These are phyloP conservation scores for Hirtodrosophila cameraria DNA, from an alignment of 2,888 invertebrate species.

Conservation along the genomic window DNA sequence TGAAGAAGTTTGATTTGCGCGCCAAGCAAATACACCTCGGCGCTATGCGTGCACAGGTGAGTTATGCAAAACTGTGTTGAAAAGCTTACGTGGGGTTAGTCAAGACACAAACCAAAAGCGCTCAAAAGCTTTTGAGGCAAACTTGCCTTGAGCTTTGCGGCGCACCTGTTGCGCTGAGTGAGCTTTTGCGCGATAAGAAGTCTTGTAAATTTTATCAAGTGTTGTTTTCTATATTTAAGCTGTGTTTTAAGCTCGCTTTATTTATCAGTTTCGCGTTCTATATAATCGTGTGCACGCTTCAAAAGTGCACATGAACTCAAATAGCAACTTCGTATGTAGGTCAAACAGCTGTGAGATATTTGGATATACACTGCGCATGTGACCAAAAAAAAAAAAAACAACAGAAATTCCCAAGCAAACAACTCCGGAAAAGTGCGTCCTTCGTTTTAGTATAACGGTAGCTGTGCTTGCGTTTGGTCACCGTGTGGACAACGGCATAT, in stretches of 20 bases:
- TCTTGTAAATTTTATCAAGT: no score
- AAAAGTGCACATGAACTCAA: slow-evolving; percentile 58
- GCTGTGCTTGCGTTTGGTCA: slow-evolving; percentile 76
- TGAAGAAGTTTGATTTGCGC: slow-evolving; percentile 96
- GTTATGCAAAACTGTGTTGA: slow-evolving; percentile 62
- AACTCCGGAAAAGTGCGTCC: slow-evolving; percentile 62
- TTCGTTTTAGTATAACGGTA: slow-evolving; percentile 69
- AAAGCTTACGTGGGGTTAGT: slow-evolving; percentile 39
- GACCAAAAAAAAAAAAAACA: no score
- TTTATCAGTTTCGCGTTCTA: neutral
- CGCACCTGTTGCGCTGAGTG: no score
- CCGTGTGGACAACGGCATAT: slow-evolving; percentile 40
- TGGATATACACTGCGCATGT: slow-evolving; percentile 72
- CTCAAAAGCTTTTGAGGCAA: neutral
- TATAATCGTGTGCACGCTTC: slow-evolving; percentile 18
- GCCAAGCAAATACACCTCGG: slow-evolving; percentile 95
- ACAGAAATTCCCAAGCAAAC: slow-evolving; percentile 27
- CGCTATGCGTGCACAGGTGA: slow-evolving; percentile 95
- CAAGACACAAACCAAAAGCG: slow-evolving; percentile 10
- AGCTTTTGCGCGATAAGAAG: slow-evolving; percentile 29
- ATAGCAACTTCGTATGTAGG: slow-evolving; percentile 53
- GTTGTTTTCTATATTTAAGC: no score
- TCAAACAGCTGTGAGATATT: slow-evolving; percentile 70
- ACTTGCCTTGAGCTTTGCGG: slow-evolving; percentile 15
- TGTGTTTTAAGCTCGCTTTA: neutral